A percentile compares a stretch with the other conserved stretches of the same genome.
These are phyloP conservation scores for Eulemur macaco DNA, from an alignment of 2,113 vertebrate species.

Conservation along the genomic window DNA sequence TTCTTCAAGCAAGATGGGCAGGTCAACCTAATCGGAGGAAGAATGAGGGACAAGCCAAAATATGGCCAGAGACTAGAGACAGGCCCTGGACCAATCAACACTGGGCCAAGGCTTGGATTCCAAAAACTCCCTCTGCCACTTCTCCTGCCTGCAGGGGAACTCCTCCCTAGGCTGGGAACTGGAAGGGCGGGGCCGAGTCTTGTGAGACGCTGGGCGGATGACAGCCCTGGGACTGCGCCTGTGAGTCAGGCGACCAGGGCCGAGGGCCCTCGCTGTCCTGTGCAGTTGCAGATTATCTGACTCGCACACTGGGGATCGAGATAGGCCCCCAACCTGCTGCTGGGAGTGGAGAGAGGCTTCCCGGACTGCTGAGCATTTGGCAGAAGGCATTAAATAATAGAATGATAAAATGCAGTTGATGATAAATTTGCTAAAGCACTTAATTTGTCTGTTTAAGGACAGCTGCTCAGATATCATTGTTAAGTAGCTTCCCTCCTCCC, in stretches of 20 bases:
- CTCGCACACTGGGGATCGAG: not conserved
- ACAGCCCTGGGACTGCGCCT: not conserved
- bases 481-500: not conserved
- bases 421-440: not conserved
- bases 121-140: not conserved
- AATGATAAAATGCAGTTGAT: not conserved
- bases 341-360: not conserved
- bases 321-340: not conserved
- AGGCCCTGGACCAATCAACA: not conserved
- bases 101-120: not conserved
- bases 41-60: not conserved
- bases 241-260: not conserved
- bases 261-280: not conserved
- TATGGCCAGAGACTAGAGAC: not conserved
- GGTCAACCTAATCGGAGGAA: not conserved
- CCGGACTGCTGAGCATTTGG: not conserved
- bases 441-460: not conserved
- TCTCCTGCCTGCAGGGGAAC: not conserved
- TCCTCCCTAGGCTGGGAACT: not conserved
- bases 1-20: not conserved
- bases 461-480: not conserved
- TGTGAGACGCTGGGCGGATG: not conserved
- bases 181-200: not conserved
- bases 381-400: not conserved
- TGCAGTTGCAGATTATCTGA: not conserved